Conservation (phyloP, 2,113 vertebrate genomes). For the Kryptolebias marmoratus region DNA sequence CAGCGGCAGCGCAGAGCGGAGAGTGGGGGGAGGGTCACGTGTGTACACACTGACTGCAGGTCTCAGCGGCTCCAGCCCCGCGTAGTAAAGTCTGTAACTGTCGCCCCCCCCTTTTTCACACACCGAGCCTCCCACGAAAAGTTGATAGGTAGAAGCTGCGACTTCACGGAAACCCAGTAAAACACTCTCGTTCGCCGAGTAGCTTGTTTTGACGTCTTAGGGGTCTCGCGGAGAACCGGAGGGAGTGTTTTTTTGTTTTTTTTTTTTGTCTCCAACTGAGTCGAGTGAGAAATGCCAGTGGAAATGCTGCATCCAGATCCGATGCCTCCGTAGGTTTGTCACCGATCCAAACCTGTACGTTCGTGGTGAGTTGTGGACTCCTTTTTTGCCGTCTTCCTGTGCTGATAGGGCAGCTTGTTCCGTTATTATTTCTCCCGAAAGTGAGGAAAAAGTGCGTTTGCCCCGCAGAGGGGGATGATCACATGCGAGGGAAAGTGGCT, state of each 20-base stretch:
- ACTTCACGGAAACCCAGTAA: conserved; percentile 11
- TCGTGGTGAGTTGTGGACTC: conserved; percentile 70
- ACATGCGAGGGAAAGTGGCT: background rate
- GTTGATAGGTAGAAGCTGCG: conserved; percentile 42
- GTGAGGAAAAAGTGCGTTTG: background rate
- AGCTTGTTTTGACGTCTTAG: conserved; percentile 5
- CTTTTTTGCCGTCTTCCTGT: background rate
- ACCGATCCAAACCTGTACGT: conserved; percentile 58
- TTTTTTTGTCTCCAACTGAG: conserved; percentile 34
- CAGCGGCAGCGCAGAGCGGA: conserved; percentile 13
- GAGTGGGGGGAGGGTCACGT: conserved; percentile 83
- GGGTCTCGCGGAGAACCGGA: background rate
- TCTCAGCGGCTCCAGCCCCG: conserved; percentile 62
- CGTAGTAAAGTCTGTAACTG: conserved; percentile 74
- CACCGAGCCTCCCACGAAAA: conserved; percentile 65
- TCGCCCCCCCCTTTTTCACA: conserved; percentile 69
- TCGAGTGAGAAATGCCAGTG: conserved; percentile 72
- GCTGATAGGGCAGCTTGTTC: background rate
- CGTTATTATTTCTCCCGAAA: too few relatives aligned
- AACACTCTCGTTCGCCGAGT: background rate
- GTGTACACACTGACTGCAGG: conserved; percentile 81
- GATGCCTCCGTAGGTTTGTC: conserved; percentile 79
- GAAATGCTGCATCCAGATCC: conserved; percentile 75
- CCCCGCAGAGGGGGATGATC: background rate
- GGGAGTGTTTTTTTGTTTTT: background rate